Conservation (phyloP, 2,797 vertebrate species). For the Rallus crepitans region DNA sequence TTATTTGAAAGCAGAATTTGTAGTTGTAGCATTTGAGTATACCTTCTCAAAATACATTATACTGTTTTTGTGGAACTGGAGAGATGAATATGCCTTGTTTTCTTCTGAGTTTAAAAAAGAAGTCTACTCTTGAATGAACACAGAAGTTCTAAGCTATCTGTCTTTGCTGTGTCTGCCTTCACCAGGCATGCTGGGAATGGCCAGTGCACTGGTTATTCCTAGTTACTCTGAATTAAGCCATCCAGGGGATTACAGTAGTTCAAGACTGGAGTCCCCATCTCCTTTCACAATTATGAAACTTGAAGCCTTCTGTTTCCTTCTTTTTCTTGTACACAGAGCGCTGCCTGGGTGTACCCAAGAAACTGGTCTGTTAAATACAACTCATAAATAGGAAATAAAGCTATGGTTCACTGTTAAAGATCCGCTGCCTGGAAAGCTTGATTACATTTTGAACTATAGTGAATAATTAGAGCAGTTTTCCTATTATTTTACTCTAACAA, state of each 20-base stretch:
- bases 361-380: background rate
- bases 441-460: background rate
- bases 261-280: background rate
- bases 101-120: background rate
- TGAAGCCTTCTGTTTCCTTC: background rate
- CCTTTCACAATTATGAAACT: background rate
- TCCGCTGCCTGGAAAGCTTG: background rate
- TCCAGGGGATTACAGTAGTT: background rate
- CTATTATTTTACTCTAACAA: slow-evolving; percentile 53
- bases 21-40: background rate
- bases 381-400: background rate
- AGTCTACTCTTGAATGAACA: background rate
- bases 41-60: background rate
- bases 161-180: background rate
- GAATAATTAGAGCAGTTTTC: slow-evolving; percentile 35
- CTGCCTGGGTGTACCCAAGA: background rate
- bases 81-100: background rate
- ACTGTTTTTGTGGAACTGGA: background rate
- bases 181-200: background rate
- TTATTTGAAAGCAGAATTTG: background rate
- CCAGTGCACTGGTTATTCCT: background rate
- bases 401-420: background rate
- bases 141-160: background rate
- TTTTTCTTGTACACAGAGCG: background rate
- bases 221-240: background rate